phyloP scores from a whole-genome alignment of 2,113 vertebrate genomes.

The Plestiodon gilberti region DNA sequence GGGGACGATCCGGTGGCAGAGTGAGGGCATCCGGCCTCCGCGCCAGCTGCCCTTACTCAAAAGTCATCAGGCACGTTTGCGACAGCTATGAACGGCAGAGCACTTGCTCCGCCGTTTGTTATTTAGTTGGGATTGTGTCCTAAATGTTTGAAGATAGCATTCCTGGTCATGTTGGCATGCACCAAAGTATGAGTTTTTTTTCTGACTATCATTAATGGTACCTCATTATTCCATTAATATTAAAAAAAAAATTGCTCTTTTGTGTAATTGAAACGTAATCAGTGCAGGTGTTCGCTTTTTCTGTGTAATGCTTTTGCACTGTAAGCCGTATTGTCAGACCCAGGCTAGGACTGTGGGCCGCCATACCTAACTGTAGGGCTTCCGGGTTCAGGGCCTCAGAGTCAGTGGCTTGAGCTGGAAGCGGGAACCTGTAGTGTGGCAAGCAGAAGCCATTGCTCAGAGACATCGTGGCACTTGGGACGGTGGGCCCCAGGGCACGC shows the following conservation, averaged over 20 bases:
- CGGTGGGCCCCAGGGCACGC: too few species aligned
- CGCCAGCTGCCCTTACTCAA: too few species aligned
- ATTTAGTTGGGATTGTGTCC: too few species aligned
- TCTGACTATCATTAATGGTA: neutral
- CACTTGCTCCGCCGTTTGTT: too few species aligned
- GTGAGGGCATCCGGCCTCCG: too few species aligned
- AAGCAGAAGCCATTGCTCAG: neutral
- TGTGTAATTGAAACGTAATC: neutral
- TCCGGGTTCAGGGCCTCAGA: neutral
- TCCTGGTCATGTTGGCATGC: neutral
- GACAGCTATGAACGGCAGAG: too few species aligned
- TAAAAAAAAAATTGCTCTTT: neutral
- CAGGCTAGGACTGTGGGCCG: neutral
- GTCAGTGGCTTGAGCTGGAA: neutral
- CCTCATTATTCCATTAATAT: neutral
- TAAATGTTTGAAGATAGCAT: conserved; percentile 24
- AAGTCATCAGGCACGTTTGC: too few species aligned
- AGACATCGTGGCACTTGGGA: too few species aligned
- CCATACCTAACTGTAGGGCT: neutral
- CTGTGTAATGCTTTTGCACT: neutral
- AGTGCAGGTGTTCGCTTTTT: neutral
- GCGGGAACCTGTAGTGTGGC: neutral
- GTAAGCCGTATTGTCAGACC: neutral
- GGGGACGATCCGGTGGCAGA: too few species aligned
- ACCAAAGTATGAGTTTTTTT: neutral